These are phyloP conservation scores for Drosophila formosana DNA, from an alignment of 2,888 invertebrate species.

Conservation along the genomic window DNA sequence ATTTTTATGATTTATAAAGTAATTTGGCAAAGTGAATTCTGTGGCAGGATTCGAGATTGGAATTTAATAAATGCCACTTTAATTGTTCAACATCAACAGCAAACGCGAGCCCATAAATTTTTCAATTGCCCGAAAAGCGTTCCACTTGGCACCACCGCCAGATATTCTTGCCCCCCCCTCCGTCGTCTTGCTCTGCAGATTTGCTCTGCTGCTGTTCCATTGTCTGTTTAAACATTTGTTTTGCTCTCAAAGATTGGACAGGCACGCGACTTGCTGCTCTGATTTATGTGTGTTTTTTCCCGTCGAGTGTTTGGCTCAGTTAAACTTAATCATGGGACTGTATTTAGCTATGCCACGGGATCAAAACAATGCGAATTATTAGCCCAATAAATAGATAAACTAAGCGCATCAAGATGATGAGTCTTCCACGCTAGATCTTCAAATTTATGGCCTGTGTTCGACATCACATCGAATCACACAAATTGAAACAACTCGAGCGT, in stretches of 20 bases:
- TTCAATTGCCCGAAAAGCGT: slow-evolving; percentile 46
- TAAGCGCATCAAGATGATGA: slow-evolving; percentile 18
- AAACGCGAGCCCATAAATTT: slow-evolving; percentile 54
- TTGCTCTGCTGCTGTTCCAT: slow-evolving; percentile 13
- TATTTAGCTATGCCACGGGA: slow-evolving; percentile 8
- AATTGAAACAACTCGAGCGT: slow-evolving; percentile 9
- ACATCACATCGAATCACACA: slow-evolving; percentile 18
- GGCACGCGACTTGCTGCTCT: slow-evolving; percentile 66
- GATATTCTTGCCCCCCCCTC: slow-evolving; percentile 10
- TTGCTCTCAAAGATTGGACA: slow-evolving; percentile 30
- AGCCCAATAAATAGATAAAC: slow-evolving; percentile 23
- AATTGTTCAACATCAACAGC: slow-evolving; percentile 39
- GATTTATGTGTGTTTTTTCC: slow-evolving; percentile 71
- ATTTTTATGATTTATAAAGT: neutral
- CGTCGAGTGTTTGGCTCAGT: slow-evolving; percentile 22
- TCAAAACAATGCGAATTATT: slow-evolving; percentile 41
- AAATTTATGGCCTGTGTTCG: slow-evolving; percentile 42
- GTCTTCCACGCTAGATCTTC: neutral
- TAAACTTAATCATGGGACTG: slow-evolving; percentile 11
- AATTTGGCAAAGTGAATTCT: neutral
- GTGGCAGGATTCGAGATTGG: slow-evolving; percentile 7
- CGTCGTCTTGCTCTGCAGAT: neutral
- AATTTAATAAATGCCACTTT: slow-evolving; percentile 46
- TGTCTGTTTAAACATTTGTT: slow-evolving; percentile 23
- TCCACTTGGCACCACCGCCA: slow-evolving; percentile 55